Percentiles rank a stretch among this genome's conserved stretches.
These are phyloP conservation scores for Coptodon bakossiorum DNA, from an alignment of 2,113 vertebrate species.

Conservation along the genomic window DNA sequence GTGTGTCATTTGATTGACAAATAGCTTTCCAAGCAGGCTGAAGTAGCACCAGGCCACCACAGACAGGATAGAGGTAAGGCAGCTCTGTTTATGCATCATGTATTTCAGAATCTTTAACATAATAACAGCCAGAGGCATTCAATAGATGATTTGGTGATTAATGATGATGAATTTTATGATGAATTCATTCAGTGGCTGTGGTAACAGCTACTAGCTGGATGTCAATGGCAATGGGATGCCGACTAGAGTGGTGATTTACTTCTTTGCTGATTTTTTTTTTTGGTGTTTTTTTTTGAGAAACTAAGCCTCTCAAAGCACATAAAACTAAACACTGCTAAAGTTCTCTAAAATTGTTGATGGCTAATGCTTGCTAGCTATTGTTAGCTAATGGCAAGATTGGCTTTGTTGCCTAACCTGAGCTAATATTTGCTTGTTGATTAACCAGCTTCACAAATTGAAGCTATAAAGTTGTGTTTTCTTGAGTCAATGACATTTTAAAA, in stretches of 20 bases:
- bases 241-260: background rate
- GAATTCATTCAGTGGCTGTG: background rate
- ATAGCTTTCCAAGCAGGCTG: background rate
- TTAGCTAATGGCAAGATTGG: background rate
- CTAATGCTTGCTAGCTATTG: no score
- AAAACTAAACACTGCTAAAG: background rate
- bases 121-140: background rate
- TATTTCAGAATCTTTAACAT: background rate
- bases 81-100: background rate
- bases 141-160: background rate
- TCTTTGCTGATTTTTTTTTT: background rate
- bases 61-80: background rate
- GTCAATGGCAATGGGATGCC: background rate
- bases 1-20: background rate
- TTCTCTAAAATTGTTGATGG: background rate
- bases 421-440: background rate
- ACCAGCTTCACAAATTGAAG: background rate
- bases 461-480: background rate
- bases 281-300: background rate
- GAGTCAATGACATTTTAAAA: background rate
- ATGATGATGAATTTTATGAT: background rate
- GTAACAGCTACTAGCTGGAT: background rate
- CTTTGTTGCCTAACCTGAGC: background rate
- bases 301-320: background rate
- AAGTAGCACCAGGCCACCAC: background rate